Evolutionary conservation across 2,888 invertebrate species (phyloP), one percentile per base, ranked within the genome.

Genomic region (Macaria liturata): DNA sequence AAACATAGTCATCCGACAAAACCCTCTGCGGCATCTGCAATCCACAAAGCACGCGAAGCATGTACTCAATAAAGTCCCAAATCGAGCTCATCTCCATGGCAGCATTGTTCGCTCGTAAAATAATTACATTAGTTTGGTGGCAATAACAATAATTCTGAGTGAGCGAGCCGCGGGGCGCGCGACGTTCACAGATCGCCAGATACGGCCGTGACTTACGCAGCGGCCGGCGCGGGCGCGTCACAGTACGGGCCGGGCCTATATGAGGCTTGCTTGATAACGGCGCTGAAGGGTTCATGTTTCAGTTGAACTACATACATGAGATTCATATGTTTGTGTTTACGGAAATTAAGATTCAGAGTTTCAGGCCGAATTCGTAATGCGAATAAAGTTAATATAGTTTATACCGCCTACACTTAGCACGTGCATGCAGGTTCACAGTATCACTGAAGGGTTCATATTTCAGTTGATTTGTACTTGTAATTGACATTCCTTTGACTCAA

Each of bases 111-210:
- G 34, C 51, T 76, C 71, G 79, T 84, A 83, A 88, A 86, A 90
- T 90, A 89, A 91, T 90, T 88, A 89, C 88, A 86, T 88, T 84
- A 87, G 82, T 89, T 84, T 85, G 82, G 81, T 79, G 82, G 88
- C 88, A 84, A 88, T 90, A 90, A 88, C 88, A 88, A 88, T 90
- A 90, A 86, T 83, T 88, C 79, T 73, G 74, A 75, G 75, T 78
- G 79, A 76, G 58, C 75, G 73, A 69, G 62, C 67, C 64, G 61
- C 68, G 61, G 64, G 68, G 70, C 74, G 71, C 73, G 70, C 71
- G 78, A 75, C 79, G 81, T 88, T 86, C 89, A 88, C 89, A 88
- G 90, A 89, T 89, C 88, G 84, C 81, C 87, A 84, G 90, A 90
- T 89, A 90, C 65, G 69, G 54, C 66, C 59, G 71, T 82, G 79